Evolutionary conservation across 2,113 vertebrate species (phyloP).

Genomic region (Gallinago undulata): DNA sequence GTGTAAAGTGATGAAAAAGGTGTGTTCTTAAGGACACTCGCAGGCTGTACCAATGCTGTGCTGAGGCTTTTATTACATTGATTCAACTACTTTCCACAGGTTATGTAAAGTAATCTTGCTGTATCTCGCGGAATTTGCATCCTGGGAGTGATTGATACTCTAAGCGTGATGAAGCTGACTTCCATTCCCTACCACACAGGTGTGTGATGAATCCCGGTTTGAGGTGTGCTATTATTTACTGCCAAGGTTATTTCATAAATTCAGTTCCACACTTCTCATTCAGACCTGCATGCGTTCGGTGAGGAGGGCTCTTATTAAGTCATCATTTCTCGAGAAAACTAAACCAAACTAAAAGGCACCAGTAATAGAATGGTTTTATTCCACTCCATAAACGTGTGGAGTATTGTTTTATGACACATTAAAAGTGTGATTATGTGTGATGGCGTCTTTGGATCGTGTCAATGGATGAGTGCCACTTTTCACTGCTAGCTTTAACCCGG

Average conservation of each 20-base stretch:
- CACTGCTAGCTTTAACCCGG: not conserved
- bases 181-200: conserved; percentile 40
- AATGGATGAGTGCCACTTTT: conserved; percentile 2
- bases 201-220: conserved; percentile 50
- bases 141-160: conserved; percentile 63
- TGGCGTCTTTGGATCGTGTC: not conserved
- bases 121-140: conserved; percentile 67
- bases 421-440: conserved; percentile 23
- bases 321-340: conserved; percentile 36
- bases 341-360: conserved; percentile 30
- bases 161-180: conserved; percentile 46
- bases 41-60: conserved; percentile 6
- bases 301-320: conserved; percentile 34
- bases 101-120: conserved; percentile 57
- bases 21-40: not conserved
- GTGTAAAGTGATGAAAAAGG: not conserved
- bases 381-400: not conserved
- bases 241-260: conserved; percentile 68
- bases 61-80: conserved; percentile 50
- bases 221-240: conserved; percentile 69
- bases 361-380: not conserved
- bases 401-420: conserved; percentile 40
- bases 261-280: conserved; percentile 57
- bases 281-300: conserved; percentile 9
- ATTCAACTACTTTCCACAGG: conserved; percentile 56